These are phyloP conservation scores for Reticulitermes lucifugus DNA, from an alignment of 2,888 invertebrate species.

Conservation along the genomic window DNA sequence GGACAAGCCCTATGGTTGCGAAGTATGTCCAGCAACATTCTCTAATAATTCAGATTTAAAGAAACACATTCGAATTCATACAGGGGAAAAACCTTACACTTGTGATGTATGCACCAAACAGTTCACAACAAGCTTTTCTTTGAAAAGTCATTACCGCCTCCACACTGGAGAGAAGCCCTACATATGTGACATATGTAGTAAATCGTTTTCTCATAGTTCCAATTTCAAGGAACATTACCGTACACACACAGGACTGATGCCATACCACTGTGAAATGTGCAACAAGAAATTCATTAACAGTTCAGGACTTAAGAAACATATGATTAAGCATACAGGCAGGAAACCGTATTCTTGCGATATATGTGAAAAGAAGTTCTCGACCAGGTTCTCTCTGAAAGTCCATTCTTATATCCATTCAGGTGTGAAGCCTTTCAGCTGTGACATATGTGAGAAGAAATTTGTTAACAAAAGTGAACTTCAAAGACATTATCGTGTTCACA, in stretches of 20 bases:
- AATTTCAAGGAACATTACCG: not conserved
- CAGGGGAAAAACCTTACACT: conserved; percentile 3
- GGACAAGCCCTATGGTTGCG: not conserved
- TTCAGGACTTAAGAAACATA: not conserved
- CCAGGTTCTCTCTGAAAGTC: not conserved
- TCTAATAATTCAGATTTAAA: not conserved
- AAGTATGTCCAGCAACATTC: not conserved
- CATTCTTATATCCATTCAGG: not conserved
- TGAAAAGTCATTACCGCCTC: not conserved
- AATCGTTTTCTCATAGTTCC: not conserved
- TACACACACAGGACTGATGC: not conserved
- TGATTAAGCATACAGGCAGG: not conserved
- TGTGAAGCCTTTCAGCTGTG: not conserved
- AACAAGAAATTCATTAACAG: not conserved
- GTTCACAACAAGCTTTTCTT: not conserved
- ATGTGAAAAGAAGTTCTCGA: not conserved
- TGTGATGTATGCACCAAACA: not conserved
- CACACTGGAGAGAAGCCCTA: not conserved
- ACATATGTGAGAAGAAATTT: not conserved
- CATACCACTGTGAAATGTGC: not conserved
- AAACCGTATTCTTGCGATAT: not conserved
- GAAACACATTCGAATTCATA: not conserved
- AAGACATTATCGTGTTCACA: not conserved
- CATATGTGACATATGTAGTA: not conserved
- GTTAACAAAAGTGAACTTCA: not conserved